phyloP scores from a whole-genome alignment of 2,113 vertebrate species.

The Regulus satrapa region DNA sequence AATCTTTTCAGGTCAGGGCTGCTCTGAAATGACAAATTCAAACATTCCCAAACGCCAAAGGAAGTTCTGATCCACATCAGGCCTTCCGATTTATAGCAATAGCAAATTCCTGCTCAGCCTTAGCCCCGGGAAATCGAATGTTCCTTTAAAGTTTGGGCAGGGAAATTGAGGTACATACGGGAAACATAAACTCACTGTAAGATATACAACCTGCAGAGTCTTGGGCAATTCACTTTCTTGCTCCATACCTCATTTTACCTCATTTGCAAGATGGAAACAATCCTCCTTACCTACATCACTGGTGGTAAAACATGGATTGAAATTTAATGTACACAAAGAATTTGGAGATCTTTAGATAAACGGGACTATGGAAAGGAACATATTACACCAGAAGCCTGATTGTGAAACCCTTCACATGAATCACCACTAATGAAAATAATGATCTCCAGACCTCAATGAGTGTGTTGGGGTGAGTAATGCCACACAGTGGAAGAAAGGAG shows the following conservation, averaged over 20 bases:
- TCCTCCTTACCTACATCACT: neutral
- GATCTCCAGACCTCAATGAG: neutral
- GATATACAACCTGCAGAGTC: neutral
- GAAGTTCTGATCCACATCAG: neutral
- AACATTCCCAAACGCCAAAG: neutral
- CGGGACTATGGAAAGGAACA: neutral
- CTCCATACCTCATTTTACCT: neutral
- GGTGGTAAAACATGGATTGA: neutral
- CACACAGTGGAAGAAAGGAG: neutral
- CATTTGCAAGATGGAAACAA: neutral
- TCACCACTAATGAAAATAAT: slow-evolving; percentile 23
- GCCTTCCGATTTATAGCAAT: neutral
- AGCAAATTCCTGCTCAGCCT: neutral
- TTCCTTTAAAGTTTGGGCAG: neutral
- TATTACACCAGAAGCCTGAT: neutral
- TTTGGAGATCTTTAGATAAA: neutral
- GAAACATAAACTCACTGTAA: neutral
- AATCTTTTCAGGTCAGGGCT: neutral
- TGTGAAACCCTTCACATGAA: slow-evolving; percentile 10
- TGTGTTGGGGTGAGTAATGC: neutral
- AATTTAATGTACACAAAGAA: neutral
- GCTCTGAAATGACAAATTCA: neutral
- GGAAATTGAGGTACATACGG: neutral
- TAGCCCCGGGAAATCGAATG: neutral
- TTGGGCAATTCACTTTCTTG: neutral